These are phyloP conservation scores for Oryzias melastigma DNA, from an alignment of 2,113 vertebrate genomes.

Conservation along the genomic window DNA sequence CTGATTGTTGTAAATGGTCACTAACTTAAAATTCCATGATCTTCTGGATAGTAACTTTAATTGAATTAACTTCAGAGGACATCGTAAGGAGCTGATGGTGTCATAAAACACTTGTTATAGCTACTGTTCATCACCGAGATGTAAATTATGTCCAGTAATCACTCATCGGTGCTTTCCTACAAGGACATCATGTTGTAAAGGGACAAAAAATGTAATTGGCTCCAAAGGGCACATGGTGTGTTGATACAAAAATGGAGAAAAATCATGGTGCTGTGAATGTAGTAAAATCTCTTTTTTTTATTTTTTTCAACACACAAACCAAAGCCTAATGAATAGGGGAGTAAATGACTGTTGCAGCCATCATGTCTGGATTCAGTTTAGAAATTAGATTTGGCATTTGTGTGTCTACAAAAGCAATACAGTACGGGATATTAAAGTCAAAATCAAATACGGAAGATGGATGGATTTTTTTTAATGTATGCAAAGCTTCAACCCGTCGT, in stretches of 20 bases:
- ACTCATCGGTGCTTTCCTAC: conserved; percentile 74
- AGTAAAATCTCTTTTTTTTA: conserved; percentile 22
- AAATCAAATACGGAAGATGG: conserved; percentile 44
- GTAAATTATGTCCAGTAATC: conserved; percentile 74
- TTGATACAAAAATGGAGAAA: conserved; percentile 49
- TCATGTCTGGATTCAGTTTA: conserved; percentile 13
- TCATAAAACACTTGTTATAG: conserved; percentile 78
- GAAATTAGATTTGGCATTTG: conserved; percentile 14
- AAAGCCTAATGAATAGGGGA: no score
- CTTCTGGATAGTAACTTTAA: conserved; percentile 75
- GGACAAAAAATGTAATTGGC: conserved; percentile 65
- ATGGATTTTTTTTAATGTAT: neutral
- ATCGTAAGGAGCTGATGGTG: conserved; percentile 74
- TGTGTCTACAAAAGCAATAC: conserved; percentile 3
- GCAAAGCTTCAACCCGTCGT: no score
- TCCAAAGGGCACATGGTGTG: conserved; percentile 72
- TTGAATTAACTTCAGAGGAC: conserved; percentile 80
- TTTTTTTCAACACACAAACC: neutral
- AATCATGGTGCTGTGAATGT: conserved; percentile 11
- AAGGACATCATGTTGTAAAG: conserved; percentile 61
- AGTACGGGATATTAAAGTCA: conserved; percentile 28
- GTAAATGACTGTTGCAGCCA: no score
- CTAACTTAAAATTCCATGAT: conserved; percentile 76
- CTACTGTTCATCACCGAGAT: conserved; percentile 75
- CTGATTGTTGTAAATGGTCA: conserved; percentile 59